Conservation (phyloP, 2,797 vertebrate species). For the Myotis daubentonii region DNA sequence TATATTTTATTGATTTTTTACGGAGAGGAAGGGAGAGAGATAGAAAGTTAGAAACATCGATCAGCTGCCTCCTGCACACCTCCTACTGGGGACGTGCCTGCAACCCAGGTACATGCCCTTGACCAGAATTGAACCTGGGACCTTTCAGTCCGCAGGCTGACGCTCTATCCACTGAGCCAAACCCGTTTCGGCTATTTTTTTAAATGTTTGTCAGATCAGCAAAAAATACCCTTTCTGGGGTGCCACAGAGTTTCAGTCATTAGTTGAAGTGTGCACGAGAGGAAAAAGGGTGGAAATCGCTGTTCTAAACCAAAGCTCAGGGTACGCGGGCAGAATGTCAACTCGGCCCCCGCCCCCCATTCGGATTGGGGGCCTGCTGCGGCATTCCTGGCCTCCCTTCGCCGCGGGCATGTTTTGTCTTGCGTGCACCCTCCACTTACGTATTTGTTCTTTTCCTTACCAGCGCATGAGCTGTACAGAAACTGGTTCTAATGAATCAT, state of each 20-base stretch:
- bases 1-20: too few relatives aligned
- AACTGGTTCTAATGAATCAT: conserved; percentile 69
- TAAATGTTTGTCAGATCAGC: background rate
- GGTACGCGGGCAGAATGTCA: background rate
- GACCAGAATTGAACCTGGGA: too few relatives aligned
- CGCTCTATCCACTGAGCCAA: too few relatives aligned
- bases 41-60: too few relatives aligned
- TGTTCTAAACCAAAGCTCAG: background rate
- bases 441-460: conserved; percentile 8
- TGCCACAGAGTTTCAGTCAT: background rate
- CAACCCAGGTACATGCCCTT: too few relatives aligned
- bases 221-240: background rate
- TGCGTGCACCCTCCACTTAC: background rate
- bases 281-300: background rate
- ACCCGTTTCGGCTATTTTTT: too few relatives aligned
- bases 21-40: too few relatives aligned
- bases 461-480: conserved; percentile 56
- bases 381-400: conserved; percentile 24
- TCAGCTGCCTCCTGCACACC: too few relatives aligned
- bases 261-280: background rate
- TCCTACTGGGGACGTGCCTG: too few relatives aligned
- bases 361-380: background rate
- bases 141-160: too few relatives aligned
- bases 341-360: too few relatives aligned
- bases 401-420: conserved; percentile 2